Percentiles rank a stretch among this genome's conserved stretches.
Conservation (phyloP, 2,888 invertebrate species). For the Crocallis elinguaria region DNA sequence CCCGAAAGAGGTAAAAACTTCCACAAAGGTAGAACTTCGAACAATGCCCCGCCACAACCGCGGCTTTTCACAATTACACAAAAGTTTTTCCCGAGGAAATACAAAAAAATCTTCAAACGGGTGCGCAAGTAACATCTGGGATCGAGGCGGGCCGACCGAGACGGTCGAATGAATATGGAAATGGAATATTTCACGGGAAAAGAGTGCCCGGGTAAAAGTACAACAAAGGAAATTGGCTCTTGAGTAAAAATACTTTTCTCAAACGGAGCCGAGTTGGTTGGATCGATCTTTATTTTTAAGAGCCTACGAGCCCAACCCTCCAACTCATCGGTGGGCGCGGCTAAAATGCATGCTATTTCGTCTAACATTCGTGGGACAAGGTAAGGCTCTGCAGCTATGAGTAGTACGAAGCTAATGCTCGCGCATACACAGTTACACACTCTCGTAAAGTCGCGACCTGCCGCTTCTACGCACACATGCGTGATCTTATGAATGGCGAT, state of each 20-base stretch:
- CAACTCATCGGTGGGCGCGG: too few relatives aligned
- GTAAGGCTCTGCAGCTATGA: too few relatives aligned
- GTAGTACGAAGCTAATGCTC: too few relatives aligned
- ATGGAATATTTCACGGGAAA: constrained; percentile 33
- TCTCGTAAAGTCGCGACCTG: too few relatives aligned
- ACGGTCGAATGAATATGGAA: constrained; percentile 39
- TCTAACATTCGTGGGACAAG: too few relatives aligned
- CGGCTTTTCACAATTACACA: constrained; percentile 20
- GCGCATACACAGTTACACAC: too few relatives aligned
- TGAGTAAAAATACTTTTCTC: constrained; percentile 11
- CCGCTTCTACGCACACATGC: too few relatives aligned
- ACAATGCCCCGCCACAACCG: constrained; percentile 7
- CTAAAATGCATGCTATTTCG: too few relatives aligned
- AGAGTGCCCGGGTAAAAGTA: constrained; percentile 21
- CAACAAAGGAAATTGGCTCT: constrained; percentile 31
- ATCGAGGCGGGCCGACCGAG: constrained; percentile 11
- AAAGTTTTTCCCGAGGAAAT: constrained; percentile 18
- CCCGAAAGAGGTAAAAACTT: constrained; percentile 12
- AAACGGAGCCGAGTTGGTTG: constrained; percentile 2
- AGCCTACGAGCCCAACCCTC: too few relatives aligned
- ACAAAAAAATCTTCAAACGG: constrained; percentile 21
- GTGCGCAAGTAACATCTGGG: constrained; percentile 19
- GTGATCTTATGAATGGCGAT: too few relatives aligned
- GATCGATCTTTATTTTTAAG: too few relatives aligned
- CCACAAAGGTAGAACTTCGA: neutral